These are phyloP conservation scores for Drosophila macrospina DNA, from an alignment of 2,888 invertebrate genomes.

Conservation along the genomic window DNA sequence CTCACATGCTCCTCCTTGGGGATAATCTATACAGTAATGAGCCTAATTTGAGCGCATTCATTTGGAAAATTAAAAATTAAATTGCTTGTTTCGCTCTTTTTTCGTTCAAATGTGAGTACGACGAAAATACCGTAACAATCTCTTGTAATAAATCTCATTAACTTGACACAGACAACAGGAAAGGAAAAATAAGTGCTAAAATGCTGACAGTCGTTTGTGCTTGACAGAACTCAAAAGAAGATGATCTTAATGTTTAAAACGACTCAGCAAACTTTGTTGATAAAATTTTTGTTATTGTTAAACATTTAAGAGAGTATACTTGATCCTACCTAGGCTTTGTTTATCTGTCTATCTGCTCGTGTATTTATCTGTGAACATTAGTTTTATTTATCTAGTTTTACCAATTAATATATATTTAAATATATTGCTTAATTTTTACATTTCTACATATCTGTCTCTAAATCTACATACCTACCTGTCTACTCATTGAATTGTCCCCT, in stretches of 20 bases:
- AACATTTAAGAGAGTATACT: too few species aligned
- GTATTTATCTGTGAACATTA: too few species aligned
- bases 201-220: constrained; percentile 20
- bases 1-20: constrained; percentile 39
- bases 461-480: too few species aligned
- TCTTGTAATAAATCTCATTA: constrained; percentile 75
- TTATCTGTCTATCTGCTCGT: too few species aligned
- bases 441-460: too few species aligned
- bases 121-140: constrained; percentile 62
- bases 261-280: not conserved
- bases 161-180: constrained; percentile 43
- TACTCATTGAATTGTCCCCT: too few species aligned
- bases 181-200: constrained; percentile 14
- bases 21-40: constrained; percentile 70
- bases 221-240: constrained; percentile 21
- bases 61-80: constrained; percentile 81
- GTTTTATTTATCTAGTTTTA: too few species aligned
- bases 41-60: constrained; percentile 79
- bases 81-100: constrained; percentile 71
- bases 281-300: not conserved
- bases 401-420: too few species aligned
- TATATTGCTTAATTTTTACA: too few species aligned
- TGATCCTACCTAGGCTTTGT: too few species aligned
- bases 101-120: constrained; percentile 28
- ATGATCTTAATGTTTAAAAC: constrained; percentile 10